These are phyloP conservation scores for Sarcophaga bullata DNA, from an alignment of 1,140 invertebrate genomes.

Conservation along the genomic window DNA sequence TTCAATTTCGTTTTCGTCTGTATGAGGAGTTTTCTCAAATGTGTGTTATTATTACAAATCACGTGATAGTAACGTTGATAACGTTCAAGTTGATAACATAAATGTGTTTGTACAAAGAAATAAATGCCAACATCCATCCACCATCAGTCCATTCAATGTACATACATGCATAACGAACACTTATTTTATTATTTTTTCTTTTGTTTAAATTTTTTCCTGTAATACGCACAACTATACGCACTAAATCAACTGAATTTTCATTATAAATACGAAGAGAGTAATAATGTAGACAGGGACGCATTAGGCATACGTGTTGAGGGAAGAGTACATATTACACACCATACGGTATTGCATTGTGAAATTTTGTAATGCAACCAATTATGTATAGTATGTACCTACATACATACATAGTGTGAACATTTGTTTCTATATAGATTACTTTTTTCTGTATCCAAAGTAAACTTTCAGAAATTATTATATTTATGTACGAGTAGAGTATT, in stretches of 20 bases:
- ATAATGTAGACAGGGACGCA: background rate
- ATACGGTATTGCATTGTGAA: background rate
- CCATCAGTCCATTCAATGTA: too few species aligned
- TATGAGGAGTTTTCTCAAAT: background rate
- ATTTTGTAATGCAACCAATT: conserved; percentile 2
- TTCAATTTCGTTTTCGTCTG: background rate
- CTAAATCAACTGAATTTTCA: background rate
- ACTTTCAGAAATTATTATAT: background rate
- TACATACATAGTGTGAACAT: background rate
- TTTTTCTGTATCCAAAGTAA: background rate
- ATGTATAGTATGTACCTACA: background rate
- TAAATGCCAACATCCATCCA: too few species aligned
- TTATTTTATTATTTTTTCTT: too few species aligned
- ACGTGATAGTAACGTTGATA: conserved; percentile 13
- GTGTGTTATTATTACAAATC: background rate
- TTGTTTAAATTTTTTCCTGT: background rate
- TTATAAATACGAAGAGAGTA: background rate
- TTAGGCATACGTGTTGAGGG: too few species aligned
- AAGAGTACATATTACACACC: background rate
- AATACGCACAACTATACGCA: conserved; percentile 1
- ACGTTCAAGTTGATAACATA: background rate
- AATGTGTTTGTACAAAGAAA: background rate
- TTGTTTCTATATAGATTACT: background rate
- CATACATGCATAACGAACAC: too few species aligned
- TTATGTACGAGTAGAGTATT: background rate